Percentiles rank a stretch among this genome's conserved stretches.
Evolutionary conservation across 2,888 invertebrate species (phyloP).

Genomic region (Aelia acuminata): DNA sequence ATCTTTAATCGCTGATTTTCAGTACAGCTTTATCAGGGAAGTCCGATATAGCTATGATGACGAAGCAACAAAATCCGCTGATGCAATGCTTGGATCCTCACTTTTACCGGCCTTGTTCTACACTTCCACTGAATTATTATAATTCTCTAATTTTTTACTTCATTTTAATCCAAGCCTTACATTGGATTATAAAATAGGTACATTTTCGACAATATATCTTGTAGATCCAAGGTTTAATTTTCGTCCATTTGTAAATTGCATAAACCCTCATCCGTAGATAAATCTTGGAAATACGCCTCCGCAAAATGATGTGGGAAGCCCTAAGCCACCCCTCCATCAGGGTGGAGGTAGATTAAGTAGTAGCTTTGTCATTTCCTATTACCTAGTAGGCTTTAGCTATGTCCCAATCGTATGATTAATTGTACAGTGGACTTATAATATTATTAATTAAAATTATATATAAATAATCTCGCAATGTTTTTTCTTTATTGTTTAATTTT

Average conservation of each 20-base stretch:
- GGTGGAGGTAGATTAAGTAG: neutral
- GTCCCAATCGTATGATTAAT: neutral
- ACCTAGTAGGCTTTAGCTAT: neutral
- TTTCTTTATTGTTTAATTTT: no score
- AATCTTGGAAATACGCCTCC: neutral
- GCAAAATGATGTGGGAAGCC: neutral
- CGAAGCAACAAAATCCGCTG: neutral
- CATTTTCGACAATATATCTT: no score
- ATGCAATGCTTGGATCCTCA: neutral
- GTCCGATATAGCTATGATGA: constrained; percentile 4
- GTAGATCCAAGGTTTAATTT: neutral
- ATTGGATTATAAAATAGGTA: no score
- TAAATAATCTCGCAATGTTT: no score
- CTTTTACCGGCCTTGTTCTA: neutral
- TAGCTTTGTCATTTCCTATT: neutral
- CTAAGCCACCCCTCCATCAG: neutral
- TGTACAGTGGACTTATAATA: no score
- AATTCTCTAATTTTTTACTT: neutral
- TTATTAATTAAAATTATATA: no score
- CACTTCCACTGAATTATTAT: neutral
- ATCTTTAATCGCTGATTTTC: neutral
- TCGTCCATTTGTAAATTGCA: neutral
- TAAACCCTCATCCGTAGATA: no score
- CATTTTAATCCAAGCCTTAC: no score
- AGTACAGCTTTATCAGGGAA: neutral